Base-by-base conservation (phyloP, 1,140 invertebrate genomes). In the Scaptodrosophila lebanonensis region DNA sequence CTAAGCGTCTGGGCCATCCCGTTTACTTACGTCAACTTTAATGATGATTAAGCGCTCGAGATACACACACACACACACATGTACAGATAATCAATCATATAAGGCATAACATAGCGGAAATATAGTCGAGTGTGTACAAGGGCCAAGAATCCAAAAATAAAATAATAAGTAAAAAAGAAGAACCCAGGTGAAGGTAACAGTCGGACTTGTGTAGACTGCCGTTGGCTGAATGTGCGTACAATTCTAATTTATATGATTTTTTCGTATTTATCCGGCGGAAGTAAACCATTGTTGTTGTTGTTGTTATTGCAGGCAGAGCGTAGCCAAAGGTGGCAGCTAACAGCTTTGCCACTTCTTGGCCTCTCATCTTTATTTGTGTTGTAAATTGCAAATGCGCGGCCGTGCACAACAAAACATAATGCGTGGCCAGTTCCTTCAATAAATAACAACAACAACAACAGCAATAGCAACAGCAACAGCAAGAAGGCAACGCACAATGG, bases 261-360 rank as follows among this genome's bases (percentile, higher is more conserved):
- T 64, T 66, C 76, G 63, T 82, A 82, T 61, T 73, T 82, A 82
- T 82, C 75, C 75, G 76, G 75, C 75, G 75, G 75, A 82, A 82
- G 75, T 82, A 83, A 82, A 51, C 70, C 65, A 63, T 70, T 56
- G 68, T 50, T 54, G 66, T 45, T 59, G 65, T 32, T 63, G 67
- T 16, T 49, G 54, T 42, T 32, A 20, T 18, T 32, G 30, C 36
- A 56, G 43, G 38, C n/a, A n/a, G n/a, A n/a, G n/a, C n/a, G n/a
- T 4, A 25, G 22, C 22, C 22, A 25, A 25, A 25, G 22, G 22
- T 25, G 22, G 22, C 22, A 25, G 22, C 22, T 8, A 25, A 25
- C 22, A 25, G 8, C 8, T 25, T 36, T 39, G 30, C 27, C 48
- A 45, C 49, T 59, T 67, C 73, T 59, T 62, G 61, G 59, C 47